Conservation (phyloP, 2,797 vertebrate genomes). For the Limosa lapponica region DNA sequence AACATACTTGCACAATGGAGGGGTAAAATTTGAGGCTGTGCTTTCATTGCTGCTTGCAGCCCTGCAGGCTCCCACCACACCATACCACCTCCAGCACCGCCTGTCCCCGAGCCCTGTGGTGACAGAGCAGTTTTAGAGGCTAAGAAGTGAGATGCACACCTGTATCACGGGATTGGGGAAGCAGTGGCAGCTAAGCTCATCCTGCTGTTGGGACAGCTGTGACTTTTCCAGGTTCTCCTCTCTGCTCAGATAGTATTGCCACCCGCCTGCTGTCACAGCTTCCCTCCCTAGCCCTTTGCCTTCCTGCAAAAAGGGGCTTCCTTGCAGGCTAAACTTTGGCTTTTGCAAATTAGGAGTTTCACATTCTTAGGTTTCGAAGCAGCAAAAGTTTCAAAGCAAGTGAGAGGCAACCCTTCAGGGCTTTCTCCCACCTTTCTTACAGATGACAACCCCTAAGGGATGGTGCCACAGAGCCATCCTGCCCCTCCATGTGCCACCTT, state of each 20-base stretch:
- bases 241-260: background rate
- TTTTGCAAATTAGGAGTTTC: background rate
- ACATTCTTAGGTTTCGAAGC: background rate
- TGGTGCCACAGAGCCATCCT: background rate
- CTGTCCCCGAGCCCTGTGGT: rapidly evolving
- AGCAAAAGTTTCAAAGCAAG: background rate
- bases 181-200: background rate
- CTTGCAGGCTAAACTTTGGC: background rate
- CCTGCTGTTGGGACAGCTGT: background rate
- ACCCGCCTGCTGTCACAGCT: background rate
- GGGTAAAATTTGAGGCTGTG: background rate
- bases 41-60: background rate
- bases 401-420: background rate
- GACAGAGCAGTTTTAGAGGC: background rate
- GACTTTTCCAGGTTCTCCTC: background rate
- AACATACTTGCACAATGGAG: rapidly evolving
- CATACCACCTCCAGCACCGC: background rate
- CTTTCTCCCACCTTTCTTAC: background rate
- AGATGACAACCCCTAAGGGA: background rate
- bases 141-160: background rate
- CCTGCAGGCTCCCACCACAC: background rate
- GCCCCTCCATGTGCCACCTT: background rate
- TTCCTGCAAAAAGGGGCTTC: background rate
- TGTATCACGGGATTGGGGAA: background rate
- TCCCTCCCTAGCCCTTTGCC: background rate